Conservation (phyloP, 2,888 invertebrate genomes). For the Archips crataeganus region DNA sequence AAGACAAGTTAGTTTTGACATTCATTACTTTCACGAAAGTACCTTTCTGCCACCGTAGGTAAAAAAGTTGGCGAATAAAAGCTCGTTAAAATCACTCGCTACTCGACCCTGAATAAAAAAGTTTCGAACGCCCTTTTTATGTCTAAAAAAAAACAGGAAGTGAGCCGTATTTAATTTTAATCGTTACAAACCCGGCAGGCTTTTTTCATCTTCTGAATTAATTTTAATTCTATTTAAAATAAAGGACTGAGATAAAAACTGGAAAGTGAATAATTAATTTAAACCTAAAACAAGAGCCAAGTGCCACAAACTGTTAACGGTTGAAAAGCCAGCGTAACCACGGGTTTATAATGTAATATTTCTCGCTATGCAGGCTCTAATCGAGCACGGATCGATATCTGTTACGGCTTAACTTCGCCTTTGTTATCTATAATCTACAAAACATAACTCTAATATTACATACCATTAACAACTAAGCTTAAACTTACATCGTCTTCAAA, state of each 20-base stretch:
- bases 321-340: slow-evolving; percentile 5
- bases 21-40: slow-evolving; percentile 78
- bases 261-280: slow-evolving; percentile 45
- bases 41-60: slow-evolving; percentile 54
- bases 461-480: not conserved
- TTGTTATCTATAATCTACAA: slow-evolving; percentile 16
- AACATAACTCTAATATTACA: not conserved
- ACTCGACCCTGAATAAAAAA: slow-evolving; percentile 73
- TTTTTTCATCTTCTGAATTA: slow-evolving; percentile 70
- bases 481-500: slow-evolving; percentile 2
- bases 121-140: slow-evolving; percentile 66
- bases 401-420: slow-evolving; percentile 18
- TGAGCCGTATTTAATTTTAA: slow-evolving; percentile 74
- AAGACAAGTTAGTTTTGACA: slow-evolving; percentile 66
- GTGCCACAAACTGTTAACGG: slow-evolving; percentile 21
- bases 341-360: slow-evolving; percentile 9
- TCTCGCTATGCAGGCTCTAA: not conserved
- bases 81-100: slow-evolving; percentile 79
- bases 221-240: slow-evolving; percentile 75
- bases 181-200: slow-evolving; percentile 68
- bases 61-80: slow-evolving; percentile 71
- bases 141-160: slow-evolving; percentile 63
- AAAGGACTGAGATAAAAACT: slow-evolving; percentile 59
- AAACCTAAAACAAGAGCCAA: slow-evolving; percentile 21
- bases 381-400: slow-evolving; percentile 18